Evolutionary conservation across 2,113 vertebrate genomes (phyloP).

Genomic region (Cyphomyrus plagiostoma): DNA sequence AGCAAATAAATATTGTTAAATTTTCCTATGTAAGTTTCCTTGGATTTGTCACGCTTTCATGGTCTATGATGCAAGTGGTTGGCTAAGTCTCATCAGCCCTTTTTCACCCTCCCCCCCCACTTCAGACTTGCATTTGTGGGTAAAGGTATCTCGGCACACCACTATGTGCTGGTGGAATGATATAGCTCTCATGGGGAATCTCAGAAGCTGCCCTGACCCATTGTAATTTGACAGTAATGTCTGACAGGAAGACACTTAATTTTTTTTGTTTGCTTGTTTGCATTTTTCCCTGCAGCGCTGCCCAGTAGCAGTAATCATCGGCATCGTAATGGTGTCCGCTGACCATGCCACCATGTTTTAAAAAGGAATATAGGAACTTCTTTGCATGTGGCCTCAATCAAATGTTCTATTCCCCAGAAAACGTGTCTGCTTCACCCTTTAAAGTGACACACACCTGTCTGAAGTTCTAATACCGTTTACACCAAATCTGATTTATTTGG

Average conservation of each 20-base stretch:
- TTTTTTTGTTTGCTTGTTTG: conserved; percentile 7
- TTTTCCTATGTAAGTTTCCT: neutral
- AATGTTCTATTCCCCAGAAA: neutral
- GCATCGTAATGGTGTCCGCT: neutral
- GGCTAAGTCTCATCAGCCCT: too few relatives aligned
- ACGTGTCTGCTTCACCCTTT: neutral
- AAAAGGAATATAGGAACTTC: neutral
- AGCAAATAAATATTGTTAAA: too few relatives aligned
- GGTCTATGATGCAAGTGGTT: neutral
- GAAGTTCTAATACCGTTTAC: neutral
- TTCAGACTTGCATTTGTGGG: neutral
- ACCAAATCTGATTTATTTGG: neutral
- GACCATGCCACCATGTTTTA: neutral
- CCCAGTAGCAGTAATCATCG: neutral
- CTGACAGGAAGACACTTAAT: neutral
- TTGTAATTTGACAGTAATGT: neutral
- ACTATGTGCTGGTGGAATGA: neutral
- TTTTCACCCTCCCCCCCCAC: neutral
- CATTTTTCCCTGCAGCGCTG: neutral
- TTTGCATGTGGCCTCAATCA: neutral
- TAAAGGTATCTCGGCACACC: too few relatives aligned
- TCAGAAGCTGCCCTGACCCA: neutral
- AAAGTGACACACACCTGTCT: neutral
- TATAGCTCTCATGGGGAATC: neutral
- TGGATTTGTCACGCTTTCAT: neutral